Conservation (phyloP, 1,140 invertebrate species). For the Dryas iulia region DNA sequence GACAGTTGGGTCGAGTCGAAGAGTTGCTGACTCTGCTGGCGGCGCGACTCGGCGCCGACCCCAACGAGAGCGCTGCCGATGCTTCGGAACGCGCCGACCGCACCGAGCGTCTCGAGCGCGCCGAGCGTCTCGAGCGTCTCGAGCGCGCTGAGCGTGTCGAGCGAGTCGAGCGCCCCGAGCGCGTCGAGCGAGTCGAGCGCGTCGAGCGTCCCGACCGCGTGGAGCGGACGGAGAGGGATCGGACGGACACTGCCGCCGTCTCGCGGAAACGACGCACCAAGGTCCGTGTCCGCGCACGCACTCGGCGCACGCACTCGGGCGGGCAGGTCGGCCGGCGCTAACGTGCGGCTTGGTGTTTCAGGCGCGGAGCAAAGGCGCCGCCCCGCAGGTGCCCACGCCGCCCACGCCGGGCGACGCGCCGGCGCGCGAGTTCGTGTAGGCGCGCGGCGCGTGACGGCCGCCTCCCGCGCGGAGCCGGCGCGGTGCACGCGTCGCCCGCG, state of each 20-base stretch:
- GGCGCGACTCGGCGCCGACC: constrained; percentile 60
- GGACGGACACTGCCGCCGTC: constrained; percentile 35
- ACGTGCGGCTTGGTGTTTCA: constrained; percentile 26
- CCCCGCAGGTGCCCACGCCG: constrained; percentile 59
- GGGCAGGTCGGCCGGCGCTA: background rate
- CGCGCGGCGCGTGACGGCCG: constrained; percentile 58
- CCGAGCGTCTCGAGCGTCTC: constrained; percentile 59
- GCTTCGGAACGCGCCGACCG: constrained; percentile 56
- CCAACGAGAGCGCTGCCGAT: constrained; percentile 81
- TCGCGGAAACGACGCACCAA: constrained; percentile 81
- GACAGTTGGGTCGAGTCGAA: constrained; percentile 65
- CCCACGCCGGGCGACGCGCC: constrained; percentile 41
- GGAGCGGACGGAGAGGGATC: constrained; percentile 47
- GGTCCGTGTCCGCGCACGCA: constrained; percentile 22
- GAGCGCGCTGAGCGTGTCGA: constrained; percentile 42
- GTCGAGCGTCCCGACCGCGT: constrained; percentile 57
- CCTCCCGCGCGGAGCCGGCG: constrained; percentile 42
- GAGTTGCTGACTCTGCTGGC: constrained; percentile 66
- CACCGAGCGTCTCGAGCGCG: constrained; percentile 22
- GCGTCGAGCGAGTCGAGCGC: constrained; percentile 66
- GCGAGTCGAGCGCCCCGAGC: constrained; percentile 58
- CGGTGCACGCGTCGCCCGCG: constrained; percentile 45
- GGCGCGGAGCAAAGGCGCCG: constrained; percentile 66
- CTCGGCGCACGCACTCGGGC: too few relatives aligned
- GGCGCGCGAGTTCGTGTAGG: constrained; percentile 61